Base-by-base conservation (phyloP, 2,888 invertebrate species). In the Plagiodera versicolora region DNA sequence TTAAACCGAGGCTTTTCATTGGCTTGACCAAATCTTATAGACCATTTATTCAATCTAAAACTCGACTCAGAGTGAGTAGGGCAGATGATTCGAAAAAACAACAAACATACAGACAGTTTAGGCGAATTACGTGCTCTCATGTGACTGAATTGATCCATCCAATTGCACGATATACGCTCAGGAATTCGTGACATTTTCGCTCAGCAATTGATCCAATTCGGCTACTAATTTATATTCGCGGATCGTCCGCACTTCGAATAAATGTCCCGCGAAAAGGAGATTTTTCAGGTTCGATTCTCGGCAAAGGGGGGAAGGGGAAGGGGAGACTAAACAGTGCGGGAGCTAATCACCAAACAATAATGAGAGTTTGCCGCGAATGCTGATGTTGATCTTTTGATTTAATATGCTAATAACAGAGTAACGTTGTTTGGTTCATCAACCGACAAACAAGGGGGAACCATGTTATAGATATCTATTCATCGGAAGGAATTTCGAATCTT, bases 341-440 rank as follows among this genome's bases (percentile, higher is more conserved):
- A 24, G 39, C n/a, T 39, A 16, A 17, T 30, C 9, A 17, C 44
- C 54, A 24, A 39, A 24, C 18, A 28, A 18, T 2, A 55, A 32
- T 32, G 46, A 53, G 32, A 47, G 35, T 55, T 55, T 55, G 55
- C 19, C 16, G 32, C 32, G 35, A 35, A 30, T 18, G n/a, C 14
- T 55, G 11, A 32, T 32, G 10, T 11, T 32, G 55, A 55, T 55
- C 55, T 55, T 55, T 17, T 32, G 46, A 55, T 55, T 47, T 55
- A 32, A 46, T 55, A 24, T 53, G 19, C 53, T 24, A 44, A 53
- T 53, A 53, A 18, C n/a, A 47, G 20, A 3, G 18, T 24, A 24
- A 44, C 45, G 44, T 46, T 16, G 28, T 32, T 30, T 14, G 47
- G 47, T 30, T 55, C 45, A 55, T 45, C 19, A 32, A 55, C 24